These are phyloP conservation scores for Eulithis testata DNA, from an alignment of 2,888 invertebrate species.

Conservation along the genomic window DNA sequence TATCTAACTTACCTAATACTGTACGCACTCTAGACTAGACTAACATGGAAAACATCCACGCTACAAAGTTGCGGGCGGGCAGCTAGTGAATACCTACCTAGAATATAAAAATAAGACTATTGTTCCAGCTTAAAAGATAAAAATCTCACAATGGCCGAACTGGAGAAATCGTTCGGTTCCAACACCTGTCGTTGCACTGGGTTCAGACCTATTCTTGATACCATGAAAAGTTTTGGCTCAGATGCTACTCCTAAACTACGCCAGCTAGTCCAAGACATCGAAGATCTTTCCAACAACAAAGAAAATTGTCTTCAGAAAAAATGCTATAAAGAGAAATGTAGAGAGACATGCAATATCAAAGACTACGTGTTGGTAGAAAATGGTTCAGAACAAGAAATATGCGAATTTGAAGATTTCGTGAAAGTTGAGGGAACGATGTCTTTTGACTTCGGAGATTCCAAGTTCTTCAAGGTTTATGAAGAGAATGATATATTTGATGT, in stretches of 20 bases:
- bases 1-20: too few relatives aligned
- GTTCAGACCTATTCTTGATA: constrained; percentile 90
- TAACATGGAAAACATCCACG: too few relatives aligned
- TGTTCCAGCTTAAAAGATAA: constrained; percentile 75
- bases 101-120: not conserved
- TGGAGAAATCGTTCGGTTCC: constrained; percentile 90
- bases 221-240: constrained; percentile 88
- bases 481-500: constrained; percentile 77
- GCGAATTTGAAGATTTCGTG: constrained; percentile 39
- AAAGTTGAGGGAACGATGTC: constrained; percentile 61
- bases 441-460: constrained; percentile 73
- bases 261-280: constrained; percentile 77
- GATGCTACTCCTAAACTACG: constrained; percentile 84
- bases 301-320: constrained; percentile 7
- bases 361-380: not conserved
- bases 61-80: too few relatives aligned
- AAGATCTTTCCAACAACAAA: constrained; percentile 56
- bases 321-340: not conserved
- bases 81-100: too few relatives aligned
- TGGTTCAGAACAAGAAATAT: constrained; percentile 48
- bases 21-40: too few relatives aligned
- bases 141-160: constrained; percentile 85
- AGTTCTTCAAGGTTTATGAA: constrained; percentile 78
- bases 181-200: constrained; percentile 93
- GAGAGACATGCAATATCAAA: not conserved